Evolutionary conservation across 2,888 invertebrate species (phyloP), one percentile per base, ranked within the genome.

Genomic region (Neoascia interrupta): DNA sequence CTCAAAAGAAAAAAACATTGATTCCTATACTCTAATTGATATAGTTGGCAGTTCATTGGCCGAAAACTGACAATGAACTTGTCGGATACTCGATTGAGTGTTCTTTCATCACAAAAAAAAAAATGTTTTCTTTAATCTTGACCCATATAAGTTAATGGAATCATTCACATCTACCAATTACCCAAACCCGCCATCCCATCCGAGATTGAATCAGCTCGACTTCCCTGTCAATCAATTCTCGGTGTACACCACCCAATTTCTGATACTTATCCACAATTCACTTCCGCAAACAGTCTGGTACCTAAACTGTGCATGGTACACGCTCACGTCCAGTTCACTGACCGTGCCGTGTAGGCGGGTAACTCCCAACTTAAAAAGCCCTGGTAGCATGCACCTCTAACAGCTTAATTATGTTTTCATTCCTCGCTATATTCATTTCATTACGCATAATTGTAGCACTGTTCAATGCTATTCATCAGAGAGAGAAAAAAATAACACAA

Each of bases 381-480:
- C 26, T 26, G 54, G 43, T 15, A 31, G 47, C 49, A 39, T n/a
- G 34, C 70, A 56, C 15, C 36, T 54, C 47, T 54, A 70, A 63
- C 68, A 61, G 58, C 63, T 70, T 58, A 69, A 76, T 70, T 64
- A 64, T 28, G 18, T 51, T 63, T 63, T 31, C 31, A 2, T 28
- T 56, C 54, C 31, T 54, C 49, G 19, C 45, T 41, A 31, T 11
- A 18, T 23, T 36, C 47, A 34, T 56, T 61, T 45, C 49, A 68
- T 66, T 56, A 61, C 49, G 39, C 39, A 69, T 75, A 66, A 60
- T 74, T 75, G 61, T 63, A 49, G 11, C 28, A 5, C 37, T n/a
- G 8, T 6, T 31, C 10, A n/a, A 6, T 3, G 31, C 31, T 3
- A 31, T 31, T 2, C 31, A 31, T 31, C 31, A n/a, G 8, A 11